Evolutionary conservation across 1,140 invertebrate genomes (phyloP), one percentile per base, ranked within the genome.

Genomic region (Meloidogyne floridensis): DNA sequence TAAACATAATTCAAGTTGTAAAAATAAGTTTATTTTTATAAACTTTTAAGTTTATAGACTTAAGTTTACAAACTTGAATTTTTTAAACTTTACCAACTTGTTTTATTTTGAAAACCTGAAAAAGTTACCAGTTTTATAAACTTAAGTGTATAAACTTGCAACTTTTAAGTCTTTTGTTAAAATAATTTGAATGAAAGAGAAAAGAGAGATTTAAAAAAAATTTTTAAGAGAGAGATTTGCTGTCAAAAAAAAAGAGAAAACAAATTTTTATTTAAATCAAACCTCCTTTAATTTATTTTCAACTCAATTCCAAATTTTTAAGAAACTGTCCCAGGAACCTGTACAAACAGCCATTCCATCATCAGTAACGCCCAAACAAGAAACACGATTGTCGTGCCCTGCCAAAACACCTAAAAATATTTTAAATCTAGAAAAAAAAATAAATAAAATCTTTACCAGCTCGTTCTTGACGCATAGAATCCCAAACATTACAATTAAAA

Each of bases 401-500:
- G 96, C 95, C 84, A 98, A 92, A 84, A 97, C 96, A 91, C 95
- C 95, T 97, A 91, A 15, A 15, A 6, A 32, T 11, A 54, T 43
- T 65, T 32, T 69, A 32, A 32, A 32, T 53, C 13, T 32, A 7
- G 7, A 47, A 11, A 79, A 70, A 32, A 53, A 72, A 42, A 53
- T 65, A 43, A 69, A 32, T 20, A 4, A 10, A 80, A 1, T 76
- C 18, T 42, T 53, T 90, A 98, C 96, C 96, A 90, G 96, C 96
- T 92, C 96, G 93, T 91, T 98, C 96, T 87, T 95, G 95, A 92
- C 97, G 96, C 94, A 98, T 96, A 13, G 96, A 96, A 92, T 98
- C 96, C 96, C 96, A 98, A 43, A 98, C 95, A 92, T 98, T 98
- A 92, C 96, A 97, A 91, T 98, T 98, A 92, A 98, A 98, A 92